Evolutionary conservation across 2,797 vertebrate genomes (phyloP).

Genomic region (Poeciliopsis presidionis): DNA sequence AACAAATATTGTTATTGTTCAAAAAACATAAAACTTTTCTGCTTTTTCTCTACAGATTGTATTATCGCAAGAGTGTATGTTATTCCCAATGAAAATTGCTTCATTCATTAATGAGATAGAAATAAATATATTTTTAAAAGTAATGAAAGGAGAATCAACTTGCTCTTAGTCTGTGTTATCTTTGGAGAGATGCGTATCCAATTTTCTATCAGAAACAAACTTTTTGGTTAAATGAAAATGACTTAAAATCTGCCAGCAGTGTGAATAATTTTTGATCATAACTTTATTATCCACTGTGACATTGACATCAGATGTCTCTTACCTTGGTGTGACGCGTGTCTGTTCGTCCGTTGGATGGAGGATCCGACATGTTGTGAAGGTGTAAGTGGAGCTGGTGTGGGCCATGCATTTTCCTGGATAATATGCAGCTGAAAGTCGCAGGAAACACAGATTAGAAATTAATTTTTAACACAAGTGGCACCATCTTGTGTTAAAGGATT

Average conservation of each 20-base stretch:
- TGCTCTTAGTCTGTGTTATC: not conserved
- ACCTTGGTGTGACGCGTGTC: slow-evolving; percentile 96
- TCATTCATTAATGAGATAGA: not conserved
- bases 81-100: not conserved
- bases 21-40: too few species aligned
- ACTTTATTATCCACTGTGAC: not conserved
- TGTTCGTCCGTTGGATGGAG: slow-evolving; percentile 96
- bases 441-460: slow-evolving; percentile 4
- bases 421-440: slow-evolving; percentile 79
- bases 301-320: slow-evolving; percentile 32
- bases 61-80: too few species aligned
- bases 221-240: not conserved
- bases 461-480: slow-evolving; percentile 13
- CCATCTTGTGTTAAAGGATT: not conserved
- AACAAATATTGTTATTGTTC: too few species aligned
- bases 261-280: not conserved
- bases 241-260: not conserved
- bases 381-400: slow-evolving; percentile 98
- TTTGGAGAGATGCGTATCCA: not conserved
- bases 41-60: too few species aligned
- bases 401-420: slow-evolving; percentile 99
- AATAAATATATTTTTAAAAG: not conserved
- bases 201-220: not conserved
- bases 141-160: not conserved
- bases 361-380: slow-evolving; percentile 97